Conservation (phyloP, 1,140 invertebrate species). For the Oryctes rhinoceros region DNA sequence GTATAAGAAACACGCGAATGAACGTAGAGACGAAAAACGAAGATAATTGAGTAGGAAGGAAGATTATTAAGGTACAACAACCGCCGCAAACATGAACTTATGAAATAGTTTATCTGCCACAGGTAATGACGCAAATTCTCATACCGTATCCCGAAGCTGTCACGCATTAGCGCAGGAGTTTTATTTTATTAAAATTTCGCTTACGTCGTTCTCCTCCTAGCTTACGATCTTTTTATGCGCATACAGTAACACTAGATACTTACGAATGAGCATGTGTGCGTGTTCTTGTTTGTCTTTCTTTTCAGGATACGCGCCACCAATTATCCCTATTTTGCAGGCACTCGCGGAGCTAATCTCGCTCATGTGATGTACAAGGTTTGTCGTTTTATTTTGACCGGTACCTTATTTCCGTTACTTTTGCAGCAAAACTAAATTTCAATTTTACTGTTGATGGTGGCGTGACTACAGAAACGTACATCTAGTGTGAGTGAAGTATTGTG, state of each 20-base stretch:
- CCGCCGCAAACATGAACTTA: conserved; percentile 40
- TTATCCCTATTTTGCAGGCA: conserved; percentile 1
- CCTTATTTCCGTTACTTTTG: too few relatives aligned
- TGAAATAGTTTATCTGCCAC: conserved; percentile 42
- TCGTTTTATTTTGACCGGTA: too few relatives aligned
- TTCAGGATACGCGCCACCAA: background rate
- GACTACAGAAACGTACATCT: too few relatives aligned
- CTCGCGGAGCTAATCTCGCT: background rate
- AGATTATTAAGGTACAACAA: conserved; percentile 40
- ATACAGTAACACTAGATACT: background rate
- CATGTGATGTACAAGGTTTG: background rate
- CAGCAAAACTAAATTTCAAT: too few relatives aligned
- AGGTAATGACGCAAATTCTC: conserved; percentile 43
- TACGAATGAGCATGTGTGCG: background rate
- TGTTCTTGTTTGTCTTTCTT: conserved; percentile 25
- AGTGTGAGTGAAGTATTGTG: too few relatives aligned
- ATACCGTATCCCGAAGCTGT: conserved; percentile 39
- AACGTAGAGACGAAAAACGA: conserved; percentile 35
- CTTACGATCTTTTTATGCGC: background rate
- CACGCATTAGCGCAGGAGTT: conserved; percentile 35
- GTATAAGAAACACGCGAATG: conserved; percentile 20
- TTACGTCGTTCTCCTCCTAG: conserved; percentile 24
- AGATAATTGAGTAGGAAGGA: conserved; percentile 43
- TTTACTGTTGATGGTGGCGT: too few relatives aligned
- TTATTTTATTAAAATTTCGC: conserved; percentile 42